Percentiles rank a stretch among this genome's conserved stretches.
These are phyloP conservation scores for Sarcophilus harrisii DNA, from an alignment of 2,797 vertebrate genomes.

Conservation along the genomic window DNA sequence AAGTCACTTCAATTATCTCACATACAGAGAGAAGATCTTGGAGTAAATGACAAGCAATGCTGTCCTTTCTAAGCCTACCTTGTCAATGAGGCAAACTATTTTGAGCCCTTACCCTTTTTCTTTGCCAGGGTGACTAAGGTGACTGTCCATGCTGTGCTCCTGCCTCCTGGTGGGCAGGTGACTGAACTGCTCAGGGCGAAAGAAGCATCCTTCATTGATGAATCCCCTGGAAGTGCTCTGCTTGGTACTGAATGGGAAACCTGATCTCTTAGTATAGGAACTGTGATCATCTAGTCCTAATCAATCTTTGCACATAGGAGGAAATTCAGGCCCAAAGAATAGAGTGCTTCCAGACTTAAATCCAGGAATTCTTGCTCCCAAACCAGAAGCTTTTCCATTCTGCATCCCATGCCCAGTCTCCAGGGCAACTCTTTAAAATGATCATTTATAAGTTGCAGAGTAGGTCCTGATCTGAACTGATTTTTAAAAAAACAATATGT, in stretches of 20 bases:
- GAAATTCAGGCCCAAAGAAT: background rate
- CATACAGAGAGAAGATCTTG: background rate
- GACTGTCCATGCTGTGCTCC: background rate
- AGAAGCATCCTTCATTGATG: background rate
- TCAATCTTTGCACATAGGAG: background rate
- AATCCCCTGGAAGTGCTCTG: background rate
- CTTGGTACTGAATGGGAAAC: background rate
- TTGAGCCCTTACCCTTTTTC: background rate
- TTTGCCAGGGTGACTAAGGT: background rate
- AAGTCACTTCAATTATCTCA: too few species aligned
- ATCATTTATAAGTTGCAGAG: background rate
- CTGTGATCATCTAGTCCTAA: background rate
- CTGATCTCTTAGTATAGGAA: background rate
- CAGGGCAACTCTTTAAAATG: background rate
- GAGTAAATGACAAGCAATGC: background rate
- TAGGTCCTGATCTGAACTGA: background rate
- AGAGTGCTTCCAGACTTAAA: background rate
- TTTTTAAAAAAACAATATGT: background rate
- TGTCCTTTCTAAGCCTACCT: background rate
- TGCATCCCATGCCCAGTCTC: background rate
- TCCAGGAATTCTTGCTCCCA: background rate
- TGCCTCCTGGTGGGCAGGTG: background rate
- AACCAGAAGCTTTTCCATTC: background rate
- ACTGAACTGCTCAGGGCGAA: background rate
- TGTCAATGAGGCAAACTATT: background rate